Evolutionary conservation across 2,797 vertebrate genomes (phyloP), one percentile per base, ranked within the genome.

Genomic region (Acrossocheilus wenchowensis): DNA sequence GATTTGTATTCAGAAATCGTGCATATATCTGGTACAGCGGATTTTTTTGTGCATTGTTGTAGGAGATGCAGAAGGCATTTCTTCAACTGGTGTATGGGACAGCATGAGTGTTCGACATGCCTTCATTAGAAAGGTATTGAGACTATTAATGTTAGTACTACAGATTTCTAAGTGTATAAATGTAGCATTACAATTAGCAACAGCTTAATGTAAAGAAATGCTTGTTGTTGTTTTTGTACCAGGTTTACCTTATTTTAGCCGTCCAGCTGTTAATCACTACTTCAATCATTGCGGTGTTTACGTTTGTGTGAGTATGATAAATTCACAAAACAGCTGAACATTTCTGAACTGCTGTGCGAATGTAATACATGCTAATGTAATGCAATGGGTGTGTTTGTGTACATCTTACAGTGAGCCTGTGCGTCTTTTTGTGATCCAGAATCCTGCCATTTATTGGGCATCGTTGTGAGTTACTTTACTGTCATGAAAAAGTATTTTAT

Each of bases 161-260:
- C 57, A 68, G 39, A 41, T 74, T 43, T 62, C 14, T 83, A 14
- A 26, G 72, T 48, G n/a, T 26, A 8, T n/a, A 2, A 36, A 36
- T 23, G 30, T 64, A 17, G 1, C 30, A 6, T 2, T 14, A 26
- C 34, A 84, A 50, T 15, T 4, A 81, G 5, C 64, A 72, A 23
- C 0, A 54, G 45, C 23, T 66, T 39, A 14, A 48, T 57, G 52
- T 36, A 54, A 57, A 39, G 14, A 85, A 4, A 62, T 6, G 3
- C 43, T 14, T 14, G 54, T 52, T 83, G 86, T 90, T 45, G 87
- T 21, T 91, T 86, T 82, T 41, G 84, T 83, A 21, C 60, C 94
- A 99, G 98, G 97, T 99, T 72, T 99, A 98, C 45, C 90, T 96
- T 83, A 98, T 99, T 92, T 94, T 99, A 91, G 94, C 97, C 0